These are phyloP conservation scores for Ceryle rudis DNA, from an alignment of 2,797 vertebrate genomes.

Conservation along the genomic window DNA sequence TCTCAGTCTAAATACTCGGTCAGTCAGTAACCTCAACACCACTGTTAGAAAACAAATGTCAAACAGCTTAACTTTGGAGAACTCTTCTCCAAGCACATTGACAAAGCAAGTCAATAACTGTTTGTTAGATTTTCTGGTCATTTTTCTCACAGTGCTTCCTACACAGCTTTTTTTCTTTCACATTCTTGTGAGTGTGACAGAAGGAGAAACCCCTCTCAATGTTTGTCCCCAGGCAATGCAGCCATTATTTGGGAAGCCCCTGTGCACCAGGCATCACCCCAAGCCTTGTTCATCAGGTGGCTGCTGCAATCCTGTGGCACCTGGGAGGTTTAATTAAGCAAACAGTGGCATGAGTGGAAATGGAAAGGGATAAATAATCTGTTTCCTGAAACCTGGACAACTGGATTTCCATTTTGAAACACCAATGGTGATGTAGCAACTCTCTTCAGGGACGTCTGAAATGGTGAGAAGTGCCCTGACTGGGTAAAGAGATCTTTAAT, in stretches of 20 bases:
- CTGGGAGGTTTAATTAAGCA: background rate
- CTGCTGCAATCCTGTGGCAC: background rate
- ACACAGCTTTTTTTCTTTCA: background rate
- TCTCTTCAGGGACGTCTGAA: background rate
- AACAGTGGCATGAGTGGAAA: background rate
- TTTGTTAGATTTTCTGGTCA: background rate
- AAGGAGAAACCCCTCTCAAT: background rate
- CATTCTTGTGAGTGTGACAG: background rate
- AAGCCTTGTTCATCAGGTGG: background rate
- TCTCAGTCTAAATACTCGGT: rapidly evolving
- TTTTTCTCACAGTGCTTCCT: background rate
- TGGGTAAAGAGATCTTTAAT: background rate
- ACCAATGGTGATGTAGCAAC: background rate
- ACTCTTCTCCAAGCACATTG: background rate
- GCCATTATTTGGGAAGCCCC: background rate
- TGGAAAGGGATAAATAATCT: background rate
- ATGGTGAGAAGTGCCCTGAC: background rate
- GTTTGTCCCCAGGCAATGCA: background rate
- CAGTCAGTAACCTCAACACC: background rate
- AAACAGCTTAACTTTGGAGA: background rate
- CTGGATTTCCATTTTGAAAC: background rate
- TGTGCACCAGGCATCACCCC: background rate
- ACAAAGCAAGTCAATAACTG: background rate
- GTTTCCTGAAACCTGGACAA: background rate
- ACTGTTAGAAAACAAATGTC: background rate